Evolutionary conservation across 2,888 invertebrate species (phyloP).

Genomic region (Chymomyza caudatula): DNA sequence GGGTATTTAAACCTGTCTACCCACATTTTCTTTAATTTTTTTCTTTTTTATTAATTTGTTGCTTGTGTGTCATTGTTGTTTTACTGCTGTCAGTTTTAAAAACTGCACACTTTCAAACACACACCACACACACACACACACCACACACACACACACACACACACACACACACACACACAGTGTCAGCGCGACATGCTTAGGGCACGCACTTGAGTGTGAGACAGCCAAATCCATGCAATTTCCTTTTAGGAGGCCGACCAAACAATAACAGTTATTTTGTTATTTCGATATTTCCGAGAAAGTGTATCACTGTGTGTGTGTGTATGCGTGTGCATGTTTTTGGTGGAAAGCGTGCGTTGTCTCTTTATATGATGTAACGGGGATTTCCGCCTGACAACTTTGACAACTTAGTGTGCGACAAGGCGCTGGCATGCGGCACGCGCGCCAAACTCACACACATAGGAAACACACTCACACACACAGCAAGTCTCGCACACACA

Average conservation of each 20-base stretch:
- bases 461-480: conserved; percentile 24
- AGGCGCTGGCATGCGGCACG: conserved; percentile 2
- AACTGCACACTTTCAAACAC: conserved; percentile 25
- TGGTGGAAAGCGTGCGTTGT: neutral
- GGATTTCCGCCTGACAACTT: conserved; percentile 69
- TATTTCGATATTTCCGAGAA: conserved; percentile 64
- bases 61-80: conserved; percentile 14
- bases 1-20: conserved; percentile 27
- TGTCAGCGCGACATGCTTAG: neutral
- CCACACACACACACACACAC: conserved; percentile 6
- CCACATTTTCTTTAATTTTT: neutral
- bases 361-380: conserved; percentile 56
- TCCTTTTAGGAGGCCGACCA: conserved; percentile 24
- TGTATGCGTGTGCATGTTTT: conserved; percentile 16
- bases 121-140: conserved; percentile 5
- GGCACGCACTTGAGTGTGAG: conserved; percentile 40
- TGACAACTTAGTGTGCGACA: conserved; percentile 55
- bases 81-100: conserved; percentile 28
- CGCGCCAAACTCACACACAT: too few relatives aligned
- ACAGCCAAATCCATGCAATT: conserved; percentile 59
- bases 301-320: conserved; percentile 7
- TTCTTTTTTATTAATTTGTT: conserved; percentile 45
- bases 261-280: conserved; percentile 71
- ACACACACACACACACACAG: neutral
- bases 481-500: conserved; percentile 9